A percentile compares a stretch with the other conserved stretches of the same genome.
Conservation (phyloP, 1,140 invertebrate genomes). For the Drosophila ogumai region DNA sequence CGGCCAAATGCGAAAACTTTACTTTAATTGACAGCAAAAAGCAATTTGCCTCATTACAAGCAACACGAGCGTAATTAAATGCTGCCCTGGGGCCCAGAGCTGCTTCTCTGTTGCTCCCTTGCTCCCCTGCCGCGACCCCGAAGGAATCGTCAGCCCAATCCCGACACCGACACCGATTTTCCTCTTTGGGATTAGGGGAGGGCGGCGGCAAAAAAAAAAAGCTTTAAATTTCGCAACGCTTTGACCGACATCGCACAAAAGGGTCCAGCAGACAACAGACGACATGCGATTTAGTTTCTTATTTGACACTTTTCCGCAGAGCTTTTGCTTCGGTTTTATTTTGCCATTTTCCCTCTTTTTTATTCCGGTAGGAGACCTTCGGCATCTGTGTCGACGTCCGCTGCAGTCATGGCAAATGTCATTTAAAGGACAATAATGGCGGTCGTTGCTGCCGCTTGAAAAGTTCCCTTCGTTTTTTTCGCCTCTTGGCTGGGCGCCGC, state of each 20-base stretch:
- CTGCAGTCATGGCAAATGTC: constrained; percentile 76
- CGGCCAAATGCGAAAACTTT: constrained; percentile 72
- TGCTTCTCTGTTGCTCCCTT: constrained; percentile 12
- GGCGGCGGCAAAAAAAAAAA: neutral
- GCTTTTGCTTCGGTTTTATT: constrained; percentile 45
- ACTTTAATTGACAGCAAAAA: constrained; percentile 82
- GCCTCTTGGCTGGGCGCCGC: constrained; percentile 21
- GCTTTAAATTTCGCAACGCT: constrained; percentile 58
- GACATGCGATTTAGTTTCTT: constrained; percentile 83
- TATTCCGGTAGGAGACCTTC: constrained; percentile 34
- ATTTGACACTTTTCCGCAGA: constrained; percentile 79
- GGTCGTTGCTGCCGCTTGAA: constrained; percentile 35
- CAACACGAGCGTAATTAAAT: constrained; percentile 81
- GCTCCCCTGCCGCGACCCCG: constrained; percentile 43
- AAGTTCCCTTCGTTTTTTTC: constrained; percentile 26
- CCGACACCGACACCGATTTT: constrained; percentile 33
- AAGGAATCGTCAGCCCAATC: constrained; percentile 47
- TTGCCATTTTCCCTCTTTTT: constrained; percentile 31
- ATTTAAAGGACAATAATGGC: constrained; percentile 81
- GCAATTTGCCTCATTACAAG: constrained; percentile 80
- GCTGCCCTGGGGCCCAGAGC: constrained; percentile 55
- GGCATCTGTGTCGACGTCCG: constrained; percentile 56
- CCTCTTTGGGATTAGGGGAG: constrained; percentile 20
- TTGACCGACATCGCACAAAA: constrained; percentile 42
- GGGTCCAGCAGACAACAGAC: constrained; percentile 37